phyloP scores from a whole-genome alignment of 2,888 invertebrate species.

The Brachyptera putata region DNA sequence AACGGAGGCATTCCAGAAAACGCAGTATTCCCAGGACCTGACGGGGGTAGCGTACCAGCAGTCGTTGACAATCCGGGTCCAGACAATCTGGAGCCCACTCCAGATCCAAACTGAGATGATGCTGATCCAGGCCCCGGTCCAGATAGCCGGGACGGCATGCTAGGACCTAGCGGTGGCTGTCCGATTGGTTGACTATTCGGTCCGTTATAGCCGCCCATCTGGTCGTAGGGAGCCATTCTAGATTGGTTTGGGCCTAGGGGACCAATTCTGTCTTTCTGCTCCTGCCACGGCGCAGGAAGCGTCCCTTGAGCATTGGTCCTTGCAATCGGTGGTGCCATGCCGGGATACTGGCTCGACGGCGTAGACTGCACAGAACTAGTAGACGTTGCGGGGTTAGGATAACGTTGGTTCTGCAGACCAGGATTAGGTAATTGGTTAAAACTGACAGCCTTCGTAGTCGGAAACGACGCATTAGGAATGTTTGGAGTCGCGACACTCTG shows the following conservation, averaged over 20 bases:
- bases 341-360: too few species aligned
- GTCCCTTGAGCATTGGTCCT: constrained; percentile 31
- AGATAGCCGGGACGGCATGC: constrained; percentile 32
- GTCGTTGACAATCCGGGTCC: constrained; percentile 30
- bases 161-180: constrained; percentile 34
- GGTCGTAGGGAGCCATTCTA: constrained; percentile 30
- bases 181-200: not conserved
- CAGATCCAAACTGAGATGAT: constrained; percentile 19
- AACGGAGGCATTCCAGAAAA: not conserved
- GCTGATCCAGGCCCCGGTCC: constrained; percentile 24
- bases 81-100: constrained; percentile 31
- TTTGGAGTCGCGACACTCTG: too few species aligned
- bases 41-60: not conserved
- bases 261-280: constrained; percentile 26
- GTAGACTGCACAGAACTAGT: not conserved
- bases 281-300: too few species aligned
- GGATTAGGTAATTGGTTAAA: not conserved
- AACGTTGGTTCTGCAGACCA: not conserved
- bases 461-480: not conserved
- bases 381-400: not conserved
- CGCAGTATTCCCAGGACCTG: not conserved
- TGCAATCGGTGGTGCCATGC: constrained; percentile 26
- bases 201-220: not conserved
- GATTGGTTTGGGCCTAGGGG: constrained; percentile 29
- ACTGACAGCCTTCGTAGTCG: constrained; percentile 23